Percentiles rank a stretch among this genome's conserved stretches.
Evolutionary conservation across 2,113 vertebrate species (phyloP).

Genomic region (Microcebus ravelobensis): DNA sequence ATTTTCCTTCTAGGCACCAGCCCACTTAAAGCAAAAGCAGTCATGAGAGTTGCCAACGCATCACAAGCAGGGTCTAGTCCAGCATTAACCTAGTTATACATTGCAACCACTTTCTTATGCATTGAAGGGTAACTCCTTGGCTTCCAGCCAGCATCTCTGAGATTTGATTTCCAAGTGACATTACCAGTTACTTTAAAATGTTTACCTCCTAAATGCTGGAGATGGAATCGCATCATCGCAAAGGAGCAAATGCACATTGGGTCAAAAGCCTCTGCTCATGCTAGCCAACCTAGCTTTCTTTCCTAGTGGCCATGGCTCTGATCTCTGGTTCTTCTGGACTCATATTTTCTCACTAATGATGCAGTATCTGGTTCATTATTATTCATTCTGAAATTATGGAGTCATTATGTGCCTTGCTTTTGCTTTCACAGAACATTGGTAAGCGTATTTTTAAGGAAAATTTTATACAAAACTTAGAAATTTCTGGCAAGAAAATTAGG

Average conservation of each 20-base stretch:
- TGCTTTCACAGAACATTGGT: conserved; percentile 48
- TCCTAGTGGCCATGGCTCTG: neutral
- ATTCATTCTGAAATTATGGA: conserved; percentile 63
- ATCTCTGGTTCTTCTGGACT: conserved; percentile 29
- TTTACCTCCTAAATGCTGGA: conserved; percentile 20
- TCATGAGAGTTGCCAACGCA: conserved; percentile 37
- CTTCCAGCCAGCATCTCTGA: neutral
- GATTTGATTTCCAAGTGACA: conserved; percentile 56
- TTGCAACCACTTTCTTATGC: neutral
- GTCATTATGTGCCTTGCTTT: conserved; percentile 43
- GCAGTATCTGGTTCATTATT: neutral
- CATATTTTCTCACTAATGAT: conserved; percentile 37
- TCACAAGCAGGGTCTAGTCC: conserved; percentile 33
- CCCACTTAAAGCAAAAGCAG: conserved; percentile 22
- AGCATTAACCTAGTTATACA: conserved; percentile 49
- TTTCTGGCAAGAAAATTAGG: conserved; percentile 64
- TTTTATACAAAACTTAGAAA: conserved; percentile 60
- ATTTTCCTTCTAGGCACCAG: conserved; percentile 33
- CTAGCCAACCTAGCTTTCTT: neutral
- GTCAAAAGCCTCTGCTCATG: neutral
- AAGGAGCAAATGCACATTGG: neutral
- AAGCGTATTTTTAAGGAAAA: conserved; percentile 51
- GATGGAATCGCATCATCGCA: conserved; percentile 26
- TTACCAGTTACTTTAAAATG: conserved; percentile 52
- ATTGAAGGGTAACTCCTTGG: conserved; percentile 7